Base-by-base conservation (phyloP, 2,113 vertebrate species). In the Misgurnus mizolepis region DNA sequence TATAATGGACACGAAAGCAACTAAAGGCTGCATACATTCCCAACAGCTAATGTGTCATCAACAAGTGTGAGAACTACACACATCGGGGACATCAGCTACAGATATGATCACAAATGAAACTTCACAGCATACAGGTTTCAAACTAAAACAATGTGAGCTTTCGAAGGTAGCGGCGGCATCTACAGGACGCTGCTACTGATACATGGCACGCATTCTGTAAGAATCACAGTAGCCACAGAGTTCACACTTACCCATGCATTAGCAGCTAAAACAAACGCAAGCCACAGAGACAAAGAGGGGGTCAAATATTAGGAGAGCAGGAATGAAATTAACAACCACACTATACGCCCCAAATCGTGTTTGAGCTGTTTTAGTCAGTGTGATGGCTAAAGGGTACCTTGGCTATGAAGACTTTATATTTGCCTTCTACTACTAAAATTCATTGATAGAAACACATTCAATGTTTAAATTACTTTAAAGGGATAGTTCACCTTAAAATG, bases 181-280 rank as follows among this genome's bases (percentile, higher is more conserved):
- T 78, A 72, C 41, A 67, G 17, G 61, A 66, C 75, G 62, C 62
- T 43, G 40, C 67, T 81, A 86, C 76, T 61, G 66, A 62, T 70
- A 61, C 85, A 82, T 47, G 7, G 70, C 69, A 50, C 68, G 65
- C 62, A 82, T 67, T 79, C 49, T 73, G 73, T 68, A 78, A 66
- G 71, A 79, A 61, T 73, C 62, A 27, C 56, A 58, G 55, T 84
- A 76, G 18, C 67, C 78, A 82, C 17, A 47, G 79, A 72, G 66
- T 34, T 34, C 27, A 85, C 76, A 92, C 92, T 93, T 92, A 92
- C 92, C 92, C 85, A 81, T 82, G 65, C 78, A 84, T 89, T 84
- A n/a, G 82, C 82, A 83, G 85, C 81, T 86, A 87, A 89, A 86
- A 84, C 71, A 88, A 86, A 87, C 45, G 69, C 80, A 87, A 87